Percentiles rank a stretch among this genome's conserved stretches.
phyloP scores from a whole-genome alignment of 2,113 vertebrate genomes.

The Alosa alosa region DNA sequence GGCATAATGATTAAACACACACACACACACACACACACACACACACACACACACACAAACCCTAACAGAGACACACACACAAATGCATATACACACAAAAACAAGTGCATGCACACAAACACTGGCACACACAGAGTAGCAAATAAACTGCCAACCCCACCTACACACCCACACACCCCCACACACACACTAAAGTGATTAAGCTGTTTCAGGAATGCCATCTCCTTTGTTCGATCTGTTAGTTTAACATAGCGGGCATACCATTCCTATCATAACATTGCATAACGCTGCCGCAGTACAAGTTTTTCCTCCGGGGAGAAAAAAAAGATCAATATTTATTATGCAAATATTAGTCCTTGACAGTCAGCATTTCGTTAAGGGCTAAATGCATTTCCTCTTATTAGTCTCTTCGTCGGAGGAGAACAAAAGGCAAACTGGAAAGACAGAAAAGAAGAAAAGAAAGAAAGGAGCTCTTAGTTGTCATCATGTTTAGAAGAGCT shows the following conservation, averaged over 20 bases:
- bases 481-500: not conserved
- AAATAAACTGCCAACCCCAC: not conserved
- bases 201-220: not conserved
- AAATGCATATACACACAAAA: not conserved
- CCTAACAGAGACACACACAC: too few relatives aligned
- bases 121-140: not conserved
- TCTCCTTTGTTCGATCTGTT: not conserved
- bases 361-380: not conserved
- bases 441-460: not conserved
- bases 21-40: not conserved
- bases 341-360: not conserved
- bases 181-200: not conserved
- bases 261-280: not conserved
- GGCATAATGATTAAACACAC: not conserved
- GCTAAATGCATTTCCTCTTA: not conserved
- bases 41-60: not conserved
- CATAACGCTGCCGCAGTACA: not conserved
- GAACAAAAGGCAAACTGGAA: not conserved
- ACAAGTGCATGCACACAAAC: not conserved
- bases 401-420: not conserved
- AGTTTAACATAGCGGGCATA: not conserved
- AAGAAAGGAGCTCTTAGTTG: not conserved
- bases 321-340: conserved; percentile 11
- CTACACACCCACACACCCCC: not conserved
- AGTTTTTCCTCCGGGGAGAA: not conserved